Base-by-base conservation (phyloP, 2,888 invertebrate genomes). In the Buathra laborator region DNA sequence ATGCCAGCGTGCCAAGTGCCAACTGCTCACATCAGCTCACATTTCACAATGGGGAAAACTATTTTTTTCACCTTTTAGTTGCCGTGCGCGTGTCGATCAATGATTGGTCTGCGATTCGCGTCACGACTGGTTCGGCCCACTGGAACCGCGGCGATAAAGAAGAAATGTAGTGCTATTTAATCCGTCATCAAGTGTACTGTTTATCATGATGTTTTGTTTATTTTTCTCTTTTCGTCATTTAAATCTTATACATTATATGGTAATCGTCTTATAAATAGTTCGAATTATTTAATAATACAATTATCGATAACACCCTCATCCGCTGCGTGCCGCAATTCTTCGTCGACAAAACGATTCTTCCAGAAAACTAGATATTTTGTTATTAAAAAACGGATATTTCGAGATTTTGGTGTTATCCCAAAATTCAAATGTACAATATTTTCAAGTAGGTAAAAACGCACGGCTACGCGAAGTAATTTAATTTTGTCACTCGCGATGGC, bases 51-150 rank as follows among this genome's bases (percentile, higher is more conserved):
- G 14, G 48, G 16, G n/a, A 7, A n/a, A 56, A 19, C 76, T 19
- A 19, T 9, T 24, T 14, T 10, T 16, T 10, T 6, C 10, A 46
- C 6, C 3, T 48, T 16, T 16, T 24, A 43, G 44, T 51, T 12
- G 10, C 37, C 56, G 16, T 19, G 19, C n/a, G 37, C 71, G 71
- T 79, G 79, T 70, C 79, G 71, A 24, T 2, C 48, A 46, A n/a
- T 64, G 43, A 79, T 79, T 71, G 79, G 79, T 37, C 43, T 29
- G 59, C 14, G 6, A 14, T 4, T 4, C 32, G 29, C 59, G 5
- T 29, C 32, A 6, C 29, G 14, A 29, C 5, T n/a, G 32, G 29
- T 32, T 1, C 4, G 14, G 32, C 12, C 59, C 32, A 32, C 24
- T 59, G n/a, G 6, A 2, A 32, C 29, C 14, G 32, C 14, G 32